A percentile compares a stretch with the other conserved stretches of the same genome.
phyloP scores from a whole-genome alignment of 1,140 invertebrate genomes.

The Bombus cullumanus region DNA sequence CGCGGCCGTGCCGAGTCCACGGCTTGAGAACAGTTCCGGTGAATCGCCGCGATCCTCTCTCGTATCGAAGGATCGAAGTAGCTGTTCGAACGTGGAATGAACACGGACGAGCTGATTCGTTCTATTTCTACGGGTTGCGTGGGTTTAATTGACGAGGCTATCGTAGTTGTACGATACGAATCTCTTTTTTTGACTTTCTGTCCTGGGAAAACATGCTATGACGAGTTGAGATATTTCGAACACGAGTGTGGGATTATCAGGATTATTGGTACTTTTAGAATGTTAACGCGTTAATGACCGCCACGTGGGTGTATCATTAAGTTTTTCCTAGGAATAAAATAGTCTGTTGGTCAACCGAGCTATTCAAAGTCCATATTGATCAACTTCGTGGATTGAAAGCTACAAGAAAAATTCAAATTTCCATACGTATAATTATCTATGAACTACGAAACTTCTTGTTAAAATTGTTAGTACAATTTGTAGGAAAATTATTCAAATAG shows the following conservation, averaged over 20 bases:
- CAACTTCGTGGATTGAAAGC: too few relatives aligned
- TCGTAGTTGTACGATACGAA: neutral
- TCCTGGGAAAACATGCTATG: too few relatives aligned
- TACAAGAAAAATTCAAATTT: too few relatives aligned
- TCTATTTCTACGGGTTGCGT: neutral
- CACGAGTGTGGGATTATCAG: neutral
- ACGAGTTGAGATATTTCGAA: neutral
- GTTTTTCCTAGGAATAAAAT: too few relatives aligned
- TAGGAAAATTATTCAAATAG: too few relatives aligned
- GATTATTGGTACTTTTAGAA: neutral
- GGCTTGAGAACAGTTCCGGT: neutral
- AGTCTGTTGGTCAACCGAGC: too few relatives aligned
- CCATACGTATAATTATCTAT: too few relatives aligned
- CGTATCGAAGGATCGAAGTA: slow-evolving; percentile 7
- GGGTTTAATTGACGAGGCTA: slow-evolving; percentile 15
- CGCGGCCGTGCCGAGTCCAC: too few relatives aligned
- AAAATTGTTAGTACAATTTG: too few relatives aligned
- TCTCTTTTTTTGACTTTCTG: neutral
- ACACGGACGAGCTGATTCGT: neutral
- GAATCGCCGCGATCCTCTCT: neutral
- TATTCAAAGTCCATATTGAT: too few relatives aligned
- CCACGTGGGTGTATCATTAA: too few relatives aligned
- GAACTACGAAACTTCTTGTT: too few relatives aligned
- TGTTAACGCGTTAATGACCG: neutral
- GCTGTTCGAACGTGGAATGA: neutral